phyloP scores from a whole-genome alignment of 2,797 vertebrate species.

The Rhinogobio ventralis region DNA sequence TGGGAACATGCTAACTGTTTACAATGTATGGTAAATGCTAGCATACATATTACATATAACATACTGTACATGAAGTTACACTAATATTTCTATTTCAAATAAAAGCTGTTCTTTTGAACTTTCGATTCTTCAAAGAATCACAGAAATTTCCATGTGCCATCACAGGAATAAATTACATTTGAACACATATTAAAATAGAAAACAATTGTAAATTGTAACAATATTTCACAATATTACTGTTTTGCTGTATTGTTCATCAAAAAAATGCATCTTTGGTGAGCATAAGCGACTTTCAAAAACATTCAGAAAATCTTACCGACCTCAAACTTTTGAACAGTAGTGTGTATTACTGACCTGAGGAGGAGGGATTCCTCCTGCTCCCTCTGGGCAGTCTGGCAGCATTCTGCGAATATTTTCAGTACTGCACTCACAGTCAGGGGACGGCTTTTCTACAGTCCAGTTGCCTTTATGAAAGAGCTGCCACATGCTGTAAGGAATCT shows the following conservation, averaged over 20 bases:
- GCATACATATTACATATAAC: neutral
- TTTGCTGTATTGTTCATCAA: neutral
- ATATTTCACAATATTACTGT: neutral
- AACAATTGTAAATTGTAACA: too few relatives aligned
- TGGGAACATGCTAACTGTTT: neutral
- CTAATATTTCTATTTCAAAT: neutral
- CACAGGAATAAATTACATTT: neutral
- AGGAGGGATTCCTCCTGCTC: slow-evolving; percentile 84
- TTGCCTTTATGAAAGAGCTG: slow-evolving; percentile 74
- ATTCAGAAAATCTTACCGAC: neutral
- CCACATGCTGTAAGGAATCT: slow-evolving; percentile 68
- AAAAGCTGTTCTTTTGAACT: neutral
- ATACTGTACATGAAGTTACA: neutral
- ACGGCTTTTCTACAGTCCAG: slow-evolving; percentile 77
- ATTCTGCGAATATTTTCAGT: slow-evolving; percentile 77
- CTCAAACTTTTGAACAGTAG: neutral
- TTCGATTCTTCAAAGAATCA: neutral
- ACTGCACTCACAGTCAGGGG: slow-evolving; percentile 85
- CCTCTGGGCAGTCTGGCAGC: slow-evolving; percentile 85
- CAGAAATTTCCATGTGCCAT: too few relatives aligned
- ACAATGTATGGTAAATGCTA: neutral
- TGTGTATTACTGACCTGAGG: slow-evolving; percentile 78
- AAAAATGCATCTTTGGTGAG: neutral
- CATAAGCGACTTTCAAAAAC: neutral
- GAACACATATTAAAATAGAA: neutral